These are phyloP conservation scores for Drosophila gaucha DNA, from an alignment of 2,888 invertebrate species.

Conservation along the genomic window DNA sequence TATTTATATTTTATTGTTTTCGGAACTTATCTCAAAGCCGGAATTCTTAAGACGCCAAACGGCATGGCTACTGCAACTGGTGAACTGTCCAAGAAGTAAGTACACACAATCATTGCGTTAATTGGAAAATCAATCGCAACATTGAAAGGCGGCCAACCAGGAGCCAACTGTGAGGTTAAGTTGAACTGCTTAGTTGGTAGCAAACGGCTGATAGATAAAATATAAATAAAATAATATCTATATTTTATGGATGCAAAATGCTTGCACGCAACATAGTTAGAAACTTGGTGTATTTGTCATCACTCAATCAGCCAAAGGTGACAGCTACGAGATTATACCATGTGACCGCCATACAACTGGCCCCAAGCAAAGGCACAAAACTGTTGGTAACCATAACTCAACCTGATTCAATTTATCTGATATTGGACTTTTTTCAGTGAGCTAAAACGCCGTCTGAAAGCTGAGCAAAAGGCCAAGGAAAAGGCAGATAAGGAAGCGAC, in stretches of 20 bases:
- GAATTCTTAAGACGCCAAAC: slow-evolving; percentile 22
- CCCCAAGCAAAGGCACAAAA: slow-evolving; percentile 80
- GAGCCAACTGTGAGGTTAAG: slow-evolving; percentile 51
- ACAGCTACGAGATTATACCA: slow-evolving; percentile 34
- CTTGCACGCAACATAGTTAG: slow-evolving; percentile 35
- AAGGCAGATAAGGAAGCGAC: slow-evolving; percentile 91
- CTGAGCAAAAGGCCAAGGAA: slow-evolving; percentile 96
- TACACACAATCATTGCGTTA: slow-evolving; percentile 19
- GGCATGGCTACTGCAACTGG: slow-evolving; percentile 78
- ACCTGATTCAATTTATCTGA: neutral
- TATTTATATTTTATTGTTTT: slow-evolving; percentile 19
- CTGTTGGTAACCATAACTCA: slow-evolving; percentile 61
- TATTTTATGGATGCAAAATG: slow-evolving; percentile 15
- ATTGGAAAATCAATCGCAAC: slow-evolving; percentile 10
- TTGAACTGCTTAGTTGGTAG: slow-evolving; percentile 34
- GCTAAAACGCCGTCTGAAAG: slow-evolving; percentile 95
- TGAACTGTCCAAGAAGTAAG: slow-evolving; percentile 84
- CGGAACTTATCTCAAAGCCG: slow-evolving; percentile 2
- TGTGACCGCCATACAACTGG: slow-evolving; percentile 43
- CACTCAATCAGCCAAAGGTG: neutral
- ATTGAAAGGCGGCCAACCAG: slow-evolving; percentile 9
- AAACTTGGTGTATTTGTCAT: slow-evolving; percentile 23
- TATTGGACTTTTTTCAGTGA: slow-evolving; percentile 89
- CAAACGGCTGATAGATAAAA: slow-evolving; percentile 14
- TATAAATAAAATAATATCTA: slow-evolving; percentile 1